These are phyloP conservation scores for Drosophila chauvacae DNA, from an alignment of 1,140 invertebrate species.

Conservation along the genomic window DNA sequence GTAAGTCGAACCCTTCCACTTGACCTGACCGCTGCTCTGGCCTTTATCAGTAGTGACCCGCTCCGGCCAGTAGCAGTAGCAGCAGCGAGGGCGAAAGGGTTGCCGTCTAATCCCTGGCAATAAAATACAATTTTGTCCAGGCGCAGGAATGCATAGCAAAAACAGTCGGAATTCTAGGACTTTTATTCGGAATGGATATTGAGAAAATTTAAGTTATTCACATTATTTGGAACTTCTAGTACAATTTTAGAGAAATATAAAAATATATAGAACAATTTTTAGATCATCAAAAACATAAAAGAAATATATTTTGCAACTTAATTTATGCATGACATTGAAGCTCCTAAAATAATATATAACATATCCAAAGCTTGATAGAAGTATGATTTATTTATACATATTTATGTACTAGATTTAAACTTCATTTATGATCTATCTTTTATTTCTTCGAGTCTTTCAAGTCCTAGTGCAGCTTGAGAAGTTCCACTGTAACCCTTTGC, in stretches of 20 bases:
- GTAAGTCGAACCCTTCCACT: slow-evolving; percentile 56
- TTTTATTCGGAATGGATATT: too few species aligned
- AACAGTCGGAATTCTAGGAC: neutral
- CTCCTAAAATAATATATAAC: too few species aligned
- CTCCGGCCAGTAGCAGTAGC: slow-evolving; percentile 21
- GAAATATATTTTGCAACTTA: too few species aligned
- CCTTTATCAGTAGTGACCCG: slow-evolving; percentile 66
- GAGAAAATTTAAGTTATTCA: neutral
- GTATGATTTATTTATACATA: neutral
- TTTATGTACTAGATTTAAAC: neutral
- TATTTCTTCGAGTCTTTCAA: neutral
- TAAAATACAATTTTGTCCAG: slow-evolving; percentile 75
- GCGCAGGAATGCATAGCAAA: slow-evolving; percentile 27
- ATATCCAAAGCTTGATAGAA: too few species aligned
- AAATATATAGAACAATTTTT: too few species aligned
- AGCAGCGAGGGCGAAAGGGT: slow-evolving; percentile 47
- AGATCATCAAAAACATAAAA: too few species aligned
- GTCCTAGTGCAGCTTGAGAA: neutral
- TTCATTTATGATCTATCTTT: neutral
- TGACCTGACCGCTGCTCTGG: slow-evolving; percentile 47
- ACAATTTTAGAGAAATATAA: too few species aligned
- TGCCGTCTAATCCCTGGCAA: slow-evolving; percentile 71
- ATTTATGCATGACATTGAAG: too few species aligned
- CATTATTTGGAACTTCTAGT: neutral
- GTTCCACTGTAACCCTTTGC: slow-evolving; percentile 46